Base-by-base conservation (phyloP, 2,888 invertebrate genomes). In the Platynereis dumerilii region DNA sequence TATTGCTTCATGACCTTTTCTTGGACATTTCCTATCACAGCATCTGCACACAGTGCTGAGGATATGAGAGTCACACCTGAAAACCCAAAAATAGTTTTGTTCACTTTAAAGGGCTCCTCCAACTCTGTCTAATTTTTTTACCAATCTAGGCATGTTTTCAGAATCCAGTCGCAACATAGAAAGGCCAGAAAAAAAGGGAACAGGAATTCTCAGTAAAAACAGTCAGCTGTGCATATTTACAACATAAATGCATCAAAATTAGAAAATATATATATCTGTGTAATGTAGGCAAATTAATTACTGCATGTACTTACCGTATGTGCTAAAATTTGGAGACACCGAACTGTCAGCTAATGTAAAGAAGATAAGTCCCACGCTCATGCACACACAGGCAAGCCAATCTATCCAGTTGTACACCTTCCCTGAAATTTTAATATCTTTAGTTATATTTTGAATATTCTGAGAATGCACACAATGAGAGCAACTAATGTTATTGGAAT, bases 1-100 rank as follows among this genome's bases (percentile, higher is more conserved):
- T 91, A 88, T 68, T 89, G 88, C 76, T 92, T 92, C 92, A 98
- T 94, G 0, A 91, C 91, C 81, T 96, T 96, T 83, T 98, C 97
- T 85, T 98, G 97, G 0, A 96, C 92, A 85, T 98, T 98, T 24
- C 97, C 97, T 71, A 98, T 96, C 12, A 92, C 88, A 0, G 97
- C 97, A 85, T 98, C 97, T 78, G 96, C 96, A 2, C 96, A 85
- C 59, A 98, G 84, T 0, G 97, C 97, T 75, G 91, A 86, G 0
- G 91, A 91, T 72, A 88, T 86, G 74, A 87, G 77, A 12, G 84
- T 61, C 20, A 87, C 80, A 69, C 87, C 87, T 86, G 68, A 3
- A 74, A 62, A 53, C 42, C 3, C 7, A 52, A 56, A 56, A 56
- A 34, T 12, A 34, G 34, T n/a, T n/a, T n/a, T n/a, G n/a, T n/a